A percentile compares a stretch with the other conserved stretches of the same genome.
phyloP scores from a whole-genome alignment of 1,140 invertebrate genomes.

The Goniozus legneri region DNA sequence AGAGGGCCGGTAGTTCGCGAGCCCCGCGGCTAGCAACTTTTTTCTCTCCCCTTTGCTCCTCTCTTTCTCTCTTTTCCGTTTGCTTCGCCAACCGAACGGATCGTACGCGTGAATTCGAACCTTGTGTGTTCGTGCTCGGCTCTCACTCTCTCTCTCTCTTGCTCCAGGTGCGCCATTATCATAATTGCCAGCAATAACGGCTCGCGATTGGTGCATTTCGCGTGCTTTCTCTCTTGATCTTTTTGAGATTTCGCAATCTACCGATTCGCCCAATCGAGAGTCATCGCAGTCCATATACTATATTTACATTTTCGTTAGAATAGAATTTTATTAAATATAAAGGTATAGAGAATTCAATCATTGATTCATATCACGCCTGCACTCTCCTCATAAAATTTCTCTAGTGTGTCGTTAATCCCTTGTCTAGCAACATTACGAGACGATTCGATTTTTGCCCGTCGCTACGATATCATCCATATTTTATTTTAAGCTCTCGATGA shows the following conservation, averaged over 20 bases:
- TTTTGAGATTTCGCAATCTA: constrained; percentile 51
- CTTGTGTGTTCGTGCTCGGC: constrained; percentile 8
- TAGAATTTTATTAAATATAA: no score
- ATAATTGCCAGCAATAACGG: constrained; percentile 54
- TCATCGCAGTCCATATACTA: no score
- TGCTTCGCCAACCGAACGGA: constrained; percentile 9
- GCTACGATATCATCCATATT: no score
- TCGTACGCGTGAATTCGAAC: constrained; percentile 7
- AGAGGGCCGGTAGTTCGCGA: constrained; percentile 44
- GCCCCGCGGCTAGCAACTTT: constrained; percentile 15
- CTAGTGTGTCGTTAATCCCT: no score
- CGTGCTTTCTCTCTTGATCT: constrained; percentile 43
- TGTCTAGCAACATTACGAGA: no score
- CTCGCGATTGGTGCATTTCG: constrained; percentile 51
- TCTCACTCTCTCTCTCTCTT: constrained; percentile 21
- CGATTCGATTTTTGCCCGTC: no score
- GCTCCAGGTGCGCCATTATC: constrained; percentile 53
- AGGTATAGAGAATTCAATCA: no score
- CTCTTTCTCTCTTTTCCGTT: constrained; percentile 36
- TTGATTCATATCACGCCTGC: no score
- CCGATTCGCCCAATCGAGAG: no score
- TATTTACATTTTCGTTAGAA: no score
- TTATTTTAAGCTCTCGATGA: no score
- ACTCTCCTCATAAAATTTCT: no score
- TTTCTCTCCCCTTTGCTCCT: constrained; percentile 7